These are phyloP conservation scores for Dione juno DNA, from an alignment of 2,888 invertebrate species.

Conservation along the genomic window DNA sequence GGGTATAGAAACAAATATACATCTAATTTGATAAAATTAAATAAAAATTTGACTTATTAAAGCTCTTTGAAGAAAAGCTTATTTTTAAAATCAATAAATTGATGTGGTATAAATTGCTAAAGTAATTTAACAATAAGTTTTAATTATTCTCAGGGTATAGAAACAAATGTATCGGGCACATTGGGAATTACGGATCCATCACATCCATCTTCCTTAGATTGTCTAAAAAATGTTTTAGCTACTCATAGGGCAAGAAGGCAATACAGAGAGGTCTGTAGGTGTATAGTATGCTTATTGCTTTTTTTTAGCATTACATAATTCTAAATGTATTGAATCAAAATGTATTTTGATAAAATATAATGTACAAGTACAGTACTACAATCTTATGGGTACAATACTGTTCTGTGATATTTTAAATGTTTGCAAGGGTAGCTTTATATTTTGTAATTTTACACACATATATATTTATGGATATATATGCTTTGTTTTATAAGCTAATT, in stretches of 20 bases:
- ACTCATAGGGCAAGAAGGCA: slow-evolving; percentile 88
- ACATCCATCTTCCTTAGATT: slow-evolving; percentile 82
- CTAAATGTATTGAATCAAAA: background rate
- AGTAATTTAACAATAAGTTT: background rate
- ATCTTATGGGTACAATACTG: too few relatives aligned
- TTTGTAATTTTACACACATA: too few relatives aligned
- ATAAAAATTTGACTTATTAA: too few relatives aligned
- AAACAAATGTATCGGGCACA: slow-evolving; percentile 70
- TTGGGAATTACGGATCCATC: slow-evolving; percentile 66
- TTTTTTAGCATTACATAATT: background rate
- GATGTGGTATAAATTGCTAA: background rate
- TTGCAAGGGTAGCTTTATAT: too few relatives aligned
- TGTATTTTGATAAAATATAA: background rate
- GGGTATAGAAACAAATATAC: slow-evolving; percentile 66
- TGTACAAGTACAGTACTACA: too few relatives aligned
- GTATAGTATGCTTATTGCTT: too few relatives aligned
- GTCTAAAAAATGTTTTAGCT: slow-evolving; percentile 87
- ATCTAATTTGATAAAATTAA: too few relatives aligned
- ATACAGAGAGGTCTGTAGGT: slow-evolving; percentile 84
- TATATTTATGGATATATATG: too few relatives aligned
- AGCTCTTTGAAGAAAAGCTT: too few relatives aligned
- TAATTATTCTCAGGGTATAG: slow-evolving; percentile 55
- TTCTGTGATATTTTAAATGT: too few relatives aligned
- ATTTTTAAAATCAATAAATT: too few relatives aligned
- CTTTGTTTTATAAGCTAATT: too few relatives aligned